These are phyloP conservation scores for Melinaea menophilus DNA, from an alignment of 2,888 invertebrate genomes.

Conservation along the genomic window DNA sequence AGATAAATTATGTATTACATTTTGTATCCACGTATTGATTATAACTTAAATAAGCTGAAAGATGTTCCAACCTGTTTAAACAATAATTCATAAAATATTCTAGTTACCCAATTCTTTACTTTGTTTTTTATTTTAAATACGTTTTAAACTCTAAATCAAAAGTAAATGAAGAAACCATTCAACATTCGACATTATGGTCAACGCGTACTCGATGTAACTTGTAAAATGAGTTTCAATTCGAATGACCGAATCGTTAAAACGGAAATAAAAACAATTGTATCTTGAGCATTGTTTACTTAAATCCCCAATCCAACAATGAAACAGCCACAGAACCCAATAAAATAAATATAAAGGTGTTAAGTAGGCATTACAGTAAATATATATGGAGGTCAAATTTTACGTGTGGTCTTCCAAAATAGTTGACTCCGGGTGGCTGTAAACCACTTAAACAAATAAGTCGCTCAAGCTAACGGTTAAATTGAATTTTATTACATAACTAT, in stretches of 20 bases:
- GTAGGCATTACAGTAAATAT: slow-evolving; percentile 34
- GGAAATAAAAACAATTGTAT: slow-evolving; percentile 27
- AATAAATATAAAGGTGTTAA: slow-evolving; percentile 39
- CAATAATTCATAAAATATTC: no score
- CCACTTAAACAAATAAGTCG: slow-evolving; percentile 72
- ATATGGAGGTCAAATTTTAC: slow-evolving; percentile 48
- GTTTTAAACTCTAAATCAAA: no score
- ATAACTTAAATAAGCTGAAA: neutral
- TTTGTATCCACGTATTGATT: neutral
- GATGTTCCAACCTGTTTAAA: no score
- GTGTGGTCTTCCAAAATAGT: slow-evolving; percentile 57
- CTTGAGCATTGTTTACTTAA: slow-evolving; percentile 24
- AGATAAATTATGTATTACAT: no score
- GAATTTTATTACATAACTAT: slow-evolving; percentile 64
- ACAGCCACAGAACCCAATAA: slow-evolving; percentile 36
- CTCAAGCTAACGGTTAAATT: slow-evolving; percentile 51
- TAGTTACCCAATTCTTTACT: no score
- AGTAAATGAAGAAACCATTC: no score
- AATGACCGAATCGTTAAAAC: slow-evolving; percentile 20
- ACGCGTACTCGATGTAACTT: slow-evolving; percentile 7
- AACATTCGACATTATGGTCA: neutral
- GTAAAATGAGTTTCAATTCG: slow-evolving; percentile 14
- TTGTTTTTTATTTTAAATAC: no score
- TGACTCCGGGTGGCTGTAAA: slow-evolving; percentile 49
- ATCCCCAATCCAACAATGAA: slow-evolving; percentile 31